Evolutionary conservation across 2,113 vertebrate genomes (phyloP), one percentile per base, ranked within the genome.

Genomic region (Peromyscus leucopus): DNA sequence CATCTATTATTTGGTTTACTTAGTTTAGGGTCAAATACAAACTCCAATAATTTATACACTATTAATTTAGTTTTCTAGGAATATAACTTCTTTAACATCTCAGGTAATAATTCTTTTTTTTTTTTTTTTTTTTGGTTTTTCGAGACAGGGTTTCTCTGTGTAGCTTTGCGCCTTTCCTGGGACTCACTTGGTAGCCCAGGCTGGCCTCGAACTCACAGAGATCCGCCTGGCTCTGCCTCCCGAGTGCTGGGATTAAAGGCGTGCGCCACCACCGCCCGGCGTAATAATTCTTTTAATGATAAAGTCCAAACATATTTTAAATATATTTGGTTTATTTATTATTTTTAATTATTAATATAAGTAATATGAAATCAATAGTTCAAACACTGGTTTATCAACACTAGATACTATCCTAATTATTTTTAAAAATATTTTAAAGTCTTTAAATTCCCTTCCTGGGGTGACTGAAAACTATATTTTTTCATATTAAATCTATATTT

Each of bases 341-440:
- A 31, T n/a, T 74, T 94, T 96, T 79, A 91, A 69, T 87, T 87
- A 93, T 90, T 71, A 72, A 90, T 63, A 75, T 57, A 95, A 95
- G 69, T 15, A 72, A 95, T 10, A 4, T 74, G 78, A 97, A 95
- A 65, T 74, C 55, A 93, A 86, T 13, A 59, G 75, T 75, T 83
- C 89, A 96, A 75, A 92, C 26, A 84, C 4, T 89, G n/a, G 3
- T 74, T 82, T 51, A 74, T 15, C 6, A 95, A 83, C 22, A 93
- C 9, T 57, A 36, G 55, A 69, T 76, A 96, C 67, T 57, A 90
- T 24, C 16, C 69, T 55, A 48, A 11, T 55, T 55, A 55, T 55
- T 55, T 74, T 91, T 95, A 10, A 51, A 51, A 51, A 75, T 85
- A n/a, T 74, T 76, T 90, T 76, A 31, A 93, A 74, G 79, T 90